Conservation (phyloP, 2,113 vertebrate species). For the Chroicocephalus ridibundus region DNA sequence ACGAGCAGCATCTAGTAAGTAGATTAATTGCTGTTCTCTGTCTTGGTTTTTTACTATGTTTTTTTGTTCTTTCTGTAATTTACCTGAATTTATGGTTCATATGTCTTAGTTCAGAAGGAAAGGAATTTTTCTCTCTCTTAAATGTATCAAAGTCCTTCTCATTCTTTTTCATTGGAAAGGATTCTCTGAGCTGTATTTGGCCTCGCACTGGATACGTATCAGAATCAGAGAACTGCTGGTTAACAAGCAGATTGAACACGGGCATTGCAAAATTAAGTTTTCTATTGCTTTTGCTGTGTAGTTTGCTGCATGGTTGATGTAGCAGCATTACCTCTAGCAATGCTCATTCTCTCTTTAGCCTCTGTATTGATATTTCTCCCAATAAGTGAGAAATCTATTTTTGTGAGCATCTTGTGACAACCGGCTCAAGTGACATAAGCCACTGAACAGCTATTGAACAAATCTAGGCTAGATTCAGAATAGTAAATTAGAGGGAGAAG, state of each 20-base stretch:
- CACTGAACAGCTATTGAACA: conserved; percentile 26
- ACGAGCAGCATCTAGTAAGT: background rate
- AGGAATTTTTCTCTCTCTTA: background rate
- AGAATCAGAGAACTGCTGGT: background rate
- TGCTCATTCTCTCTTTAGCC: background rate
- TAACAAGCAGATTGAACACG: background rate
- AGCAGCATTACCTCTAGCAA: background rate
- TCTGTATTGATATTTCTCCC: conserved; percentile 33
- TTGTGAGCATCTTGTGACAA: conserved; percentile 40
- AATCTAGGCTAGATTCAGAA: conserved; percentile 32
- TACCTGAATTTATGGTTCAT: background rate
- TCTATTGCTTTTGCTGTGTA: background rate
- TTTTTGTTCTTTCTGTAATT: background rate
- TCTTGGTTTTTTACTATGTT: background rate
- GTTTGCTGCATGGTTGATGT: background rate
- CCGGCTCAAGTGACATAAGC: background rate
- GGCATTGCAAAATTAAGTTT: background rate
- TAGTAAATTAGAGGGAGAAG: background rate
- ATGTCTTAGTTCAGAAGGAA: background rate
- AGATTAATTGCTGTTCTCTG: background rate
- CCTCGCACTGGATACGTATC: background rate
- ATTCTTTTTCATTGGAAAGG: background rate
- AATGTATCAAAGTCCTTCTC: background rate
- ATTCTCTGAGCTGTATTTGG: background rate
- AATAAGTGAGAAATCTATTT: conserved; percentile 44